Evolutionary conservation across 2,113 vertebrate species (phyloP), one percentile per base, ranked within the genome.

Genomic region (Grus americana): DNA sequence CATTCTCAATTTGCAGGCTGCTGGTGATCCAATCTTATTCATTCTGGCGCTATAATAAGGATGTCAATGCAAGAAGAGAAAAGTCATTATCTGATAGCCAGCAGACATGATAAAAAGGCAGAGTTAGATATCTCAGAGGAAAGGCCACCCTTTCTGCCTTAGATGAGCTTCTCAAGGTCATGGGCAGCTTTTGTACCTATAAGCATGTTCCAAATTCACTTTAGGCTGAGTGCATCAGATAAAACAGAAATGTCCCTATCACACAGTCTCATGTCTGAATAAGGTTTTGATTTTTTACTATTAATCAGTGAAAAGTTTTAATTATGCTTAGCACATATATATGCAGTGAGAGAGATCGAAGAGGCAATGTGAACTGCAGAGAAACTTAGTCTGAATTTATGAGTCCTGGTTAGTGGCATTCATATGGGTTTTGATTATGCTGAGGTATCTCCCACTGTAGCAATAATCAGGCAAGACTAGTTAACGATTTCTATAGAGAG

Each of bases 91-190:
- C 95, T 94, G 90, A 79, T 78, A 88, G 88, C 79, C 72, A 75
- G 68, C 65, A 87, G 84, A 66, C 47, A 90, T 74, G 93, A 91
- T 94, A 82, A 93, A 86, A 92, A 95, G 91, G 90, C 87, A 79
- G 76, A 82, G 80, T 91, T 91, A 61, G 92, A 23, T 71, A 50
- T 85, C 88, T 62, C 12, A 2, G 68, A 80, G 78, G 72, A 74
- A 68, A 85, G 83, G 76, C 90, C 88, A 96, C 86, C 92, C 88
- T 71, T 73, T 67, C 83, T 80, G 70, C 87, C 44, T 87, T n/a
- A 55, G 34, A 92, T 65, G 86, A 93, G 86, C 83, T 92, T 61
- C 93, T 94, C 97, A 97, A 96, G 96, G 96, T 97, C 93, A 93
- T 5, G 17, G 29, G 30, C n/a, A 17, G 85, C 83, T 91, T 94